A percentile compares a stretch with the other conserved stretches of the same genome.
Conservation (phyloP, 2,797 vertebrate species). For the Acropternis orthonyx region DNA sequence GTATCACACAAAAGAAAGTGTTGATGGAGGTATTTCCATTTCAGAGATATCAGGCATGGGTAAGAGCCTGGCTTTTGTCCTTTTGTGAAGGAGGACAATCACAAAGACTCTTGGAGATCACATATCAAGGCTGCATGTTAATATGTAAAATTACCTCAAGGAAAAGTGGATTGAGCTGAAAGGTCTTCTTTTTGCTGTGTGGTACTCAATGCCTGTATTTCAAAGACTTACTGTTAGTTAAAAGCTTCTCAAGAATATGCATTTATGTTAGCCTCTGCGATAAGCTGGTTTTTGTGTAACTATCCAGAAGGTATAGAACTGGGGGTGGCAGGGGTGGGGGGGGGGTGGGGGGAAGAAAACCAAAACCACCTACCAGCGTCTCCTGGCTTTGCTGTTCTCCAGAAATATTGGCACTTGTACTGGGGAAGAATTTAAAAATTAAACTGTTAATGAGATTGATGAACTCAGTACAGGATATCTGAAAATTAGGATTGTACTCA, state of each 20-base stretch:
- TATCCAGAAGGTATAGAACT: neutral
- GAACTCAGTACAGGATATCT: neutral
- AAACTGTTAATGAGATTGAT: neutral
- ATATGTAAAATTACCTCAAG: neutral
- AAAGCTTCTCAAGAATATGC: neutral
- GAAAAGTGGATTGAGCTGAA: neutral
- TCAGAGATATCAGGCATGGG: neutral
- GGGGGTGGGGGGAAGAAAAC: neutral
- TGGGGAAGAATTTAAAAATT: neutral
- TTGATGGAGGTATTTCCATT: neutral
- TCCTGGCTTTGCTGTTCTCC: neutral
- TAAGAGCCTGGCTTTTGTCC: constrained; percentile 3
- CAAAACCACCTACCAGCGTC: neutral
- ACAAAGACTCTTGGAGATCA: neutral
- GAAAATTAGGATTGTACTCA: neutral
- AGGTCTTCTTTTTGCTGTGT: neutral
- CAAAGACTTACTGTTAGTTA: constrained; percentile 3
- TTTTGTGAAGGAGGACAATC: neutral
- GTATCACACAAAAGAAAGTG: neutral
- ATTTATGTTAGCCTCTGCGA: neutral
- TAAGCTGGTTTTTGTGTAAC: neutral
- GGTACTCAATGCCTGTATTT: neutral
- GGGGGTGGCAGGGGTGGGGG: too few species aligned
- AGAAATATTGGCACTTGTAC: neutral
- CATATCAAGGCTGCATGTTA: neutral